phyloP scores from a whole-genome alignment of 1,140 invertebrate species.

The Pinna nobilis region DNA sequence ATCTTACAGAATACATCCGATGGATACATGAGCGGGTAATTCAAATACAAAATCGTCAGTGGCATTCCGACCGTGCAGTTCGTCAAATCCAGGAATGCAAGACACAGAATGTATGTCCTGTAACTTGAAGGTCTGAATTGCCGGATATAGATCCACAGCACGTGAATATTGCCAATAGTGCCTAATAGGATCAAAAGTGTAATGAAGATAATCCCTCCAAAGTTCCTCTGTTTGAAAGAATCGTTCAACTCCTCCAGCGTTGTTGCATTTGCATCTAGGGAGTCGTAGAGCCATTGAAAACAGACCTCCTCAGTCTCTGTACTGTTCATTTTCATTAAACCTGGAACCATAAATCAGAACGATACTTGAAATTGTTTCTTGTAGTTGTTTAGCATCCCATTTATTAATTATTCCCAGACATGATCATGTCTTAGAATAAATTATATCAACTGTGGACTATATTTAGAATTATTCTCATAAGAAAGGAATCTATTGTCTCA shows the following conservation, averaged over 20 bases:
- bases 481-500: too few relatives aligned
- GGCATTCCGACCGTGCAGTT: constrained; percentile 23
- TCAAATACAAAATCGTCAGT: constrained; percentile 7
- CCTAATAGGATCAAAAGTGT: background rate
- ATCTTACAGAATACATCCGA: constrained; percentile 56
- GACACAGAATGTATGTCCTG: constrained; percentile 20
- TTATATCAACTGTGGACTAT: too few relatives aligned
- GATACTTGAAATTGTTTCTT: too few relatives aligned
- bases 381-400: too few relatives aligned
- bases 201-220: constrained; percentile 5
- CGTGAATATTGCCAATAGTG: constrained; percentile 6
- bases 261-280: background rate
- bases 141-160: background rate
- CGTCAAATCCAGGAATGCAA: constrained; percentile 15
- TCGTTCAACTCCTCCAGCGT: background rate
- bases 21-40: constrained; percentile 19
- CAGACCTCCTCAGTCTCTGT: background rate
- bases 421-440: too few relatives aligned
- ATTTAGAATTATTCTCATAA: too few relatives aligned
- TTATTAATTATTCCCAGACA: too few relatives aligned
- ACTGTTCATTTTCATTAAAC: constrained; percentile 3
- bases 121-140: constrained; percentile 9
- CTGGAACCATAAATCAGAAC: too few relatives aligned
- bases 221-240: background rate
- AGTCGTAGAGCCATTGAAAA: background rate